These are phyloP conservation scores for Nycticebus coucang DNA, from an alignment of 2,113 vertebrate genomes.

Conservation along the genomic window DNA sequence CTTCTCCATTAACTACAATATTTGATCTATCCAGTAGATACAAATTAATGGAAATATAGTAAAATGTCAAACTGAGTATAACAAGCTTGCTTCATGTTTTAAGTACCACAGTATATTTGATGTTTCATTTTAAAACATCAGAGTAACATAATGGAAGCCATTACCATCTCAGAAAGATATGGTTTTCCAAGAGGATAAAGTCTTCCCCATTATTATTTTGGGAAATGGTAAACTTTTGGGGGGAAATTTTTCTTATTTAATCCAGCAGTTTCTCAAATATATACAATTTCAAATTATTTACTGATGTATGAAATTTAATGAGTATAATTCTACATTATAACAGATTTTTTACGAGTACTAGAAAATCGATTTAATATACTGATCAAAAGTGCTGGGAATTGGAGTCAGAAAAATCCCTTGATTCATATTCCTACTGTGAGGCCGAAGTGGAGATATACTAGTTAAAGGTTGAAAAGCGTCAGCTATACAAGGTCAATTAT, in stretches of 20 bases:
- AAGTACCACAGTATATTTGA: conserved; percentile 68
- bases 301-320: background rate
- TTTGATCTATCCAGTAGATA: conserved; percentile 27
- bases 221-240: conserved; percentile 28
- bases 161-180: conserved; percentile 45
- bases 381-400: background rate
- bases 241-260: background rate
- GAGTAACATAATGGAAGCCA: conserved; percentile 54
- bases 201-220: conserved; percentile 6
- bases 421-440: background rate
- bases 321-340: background rate
- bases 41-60: conserved; percentile 53
- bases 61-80: conserved; percentile 62
- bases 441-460: background rate
- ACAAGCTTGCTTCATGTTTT: conserved; percentile 60
- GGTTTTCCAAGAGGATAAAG: background rate
- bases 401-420: background rate
- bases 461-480: background rate
- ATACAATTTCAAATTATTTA: background rate
- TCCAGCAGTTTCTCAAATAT: background rate
- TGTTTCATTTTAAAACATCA: conserved; percentile 69
- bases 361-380: background rate
- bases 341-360: background rate
- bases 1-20: background rate
- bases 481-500: background rate